Conservation (phyloP, 2,797 vertebrate species). For the Semaprochilodus insignis region DNA sequence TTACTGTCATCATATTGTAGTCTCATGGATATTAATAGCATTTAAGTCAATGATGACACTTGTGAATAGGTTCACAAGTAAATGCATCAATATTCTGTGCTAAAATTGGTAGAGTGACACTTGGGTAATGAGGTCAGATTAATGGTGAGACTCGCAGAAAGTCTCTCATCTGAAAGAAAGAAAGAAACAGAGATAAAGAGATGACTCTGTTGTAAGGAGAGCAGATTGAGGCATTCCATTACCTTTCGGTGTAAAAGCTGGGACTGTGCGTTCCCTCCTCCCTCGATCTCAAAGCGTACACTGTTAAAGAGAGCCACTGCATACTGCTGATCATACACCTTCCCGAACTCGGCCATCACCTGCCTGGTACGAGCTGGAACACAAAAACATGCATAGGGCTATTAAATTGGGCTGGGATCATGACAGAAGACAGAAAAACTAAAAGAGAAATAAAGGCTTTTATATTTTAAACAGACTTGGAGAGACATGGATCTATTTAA, state of each 20-base stretch:
- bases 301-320: constrained; percentile 92
- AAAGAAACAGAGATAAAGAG: not conserved
- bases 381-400: not conserved
- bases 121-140: not conserved
- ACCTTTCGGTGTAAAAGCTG: constrained; percentile 96
- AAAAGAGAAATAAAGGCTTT: no score
- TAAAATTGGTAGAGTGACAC: not conserved
- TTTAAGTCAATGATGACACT: not conserved
- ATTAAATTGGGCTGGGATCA: constrained; percentile 70
- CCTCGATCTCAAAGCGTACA: constrained; percentile 93
- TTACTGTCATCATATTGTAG: not conserved
- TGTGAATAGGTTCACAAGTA: not conserved
- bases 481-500: no score
- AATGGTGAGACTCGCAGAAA: not conserved
- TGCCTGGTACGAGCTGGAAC: constrained; percentile 81
- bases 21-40: not conserved
- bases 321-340: constrained; percentile 88
- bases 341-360: constrained; percentile 85
- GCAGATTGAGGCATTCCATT: not conserved
- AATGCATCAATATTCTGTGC: not conserved
- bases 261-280: constrained; percentile 81
- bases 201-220: constrained; percentile 29
- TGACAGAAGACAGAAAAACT: no score
- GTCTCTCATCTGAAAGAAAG: not conserved
- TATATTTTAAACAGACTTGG: no score